Conservation (phyloP, 2,797 vertebrate species). For the Acridotheres tristis region DNA sequence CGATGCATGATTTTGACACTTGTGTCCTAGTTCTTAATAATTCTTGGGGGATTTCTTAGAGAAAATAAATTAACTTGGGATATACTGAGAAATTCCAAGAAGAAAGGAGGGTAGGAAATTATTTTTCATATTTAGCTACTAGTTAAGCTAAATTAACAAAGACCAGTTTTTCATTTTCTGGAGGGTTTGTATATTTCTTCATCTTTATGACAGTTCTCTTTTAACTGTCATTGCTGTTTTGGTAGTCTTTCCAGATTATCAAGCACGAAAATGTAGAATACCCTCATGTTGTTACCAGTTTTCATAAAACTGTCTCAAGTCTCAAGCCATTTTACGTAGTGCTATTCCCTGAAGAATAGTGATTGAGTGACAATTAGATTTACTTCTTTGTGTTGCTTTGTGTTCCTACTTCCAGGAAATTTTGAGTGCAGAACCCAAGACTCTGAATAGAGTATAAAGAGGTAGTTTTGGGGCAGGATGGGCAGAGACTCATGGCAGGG, state of each 20-base stretch:
- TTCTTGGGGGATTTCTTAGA: not conserved
- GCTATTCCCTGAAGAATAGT: not conserved
- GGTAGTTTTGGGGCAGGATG: not conserved
- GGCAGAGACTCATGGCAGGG: not conserved
- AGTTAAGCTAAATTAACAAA: not conserved
- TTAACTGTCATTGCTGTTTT: not conserved
- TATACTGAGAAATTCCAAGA: not conserved
- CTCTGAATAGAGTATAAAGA: not conserved
- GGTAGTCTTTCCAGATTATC: not conserved
- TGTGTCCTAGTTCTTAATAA: conserved; percentile 29
- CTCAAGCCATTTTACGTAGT: not conserved
- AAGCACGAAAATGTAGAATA: not conserved
- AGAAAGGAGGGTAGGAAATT: not conserved
- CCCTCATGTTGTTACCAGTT: not conserved
- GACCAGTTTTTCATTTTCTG: not conserved
- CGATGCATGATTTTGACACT: not conserved
- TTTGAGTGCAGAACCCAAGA: not conserved
- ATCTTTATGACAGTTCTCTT: not conserved
- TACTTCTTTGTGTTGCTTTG: not conserved
- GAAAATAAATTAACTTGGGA: not conserved
- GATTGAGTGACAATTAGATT: not conserved
- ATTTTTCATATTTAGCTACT: not conserved
- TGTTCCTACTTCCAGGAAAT: not conserved
- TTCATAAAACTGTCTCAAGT: not conserved
- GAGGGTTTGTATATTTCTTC: not conserved